Percentiles rank a stretch among this genome's conserved stretches.
These are phyloP conservation scores for Tipula lateralis DNA, from an alignment of 2,888 invertebrate genomes.

Conservation along the genomic window DNA sequence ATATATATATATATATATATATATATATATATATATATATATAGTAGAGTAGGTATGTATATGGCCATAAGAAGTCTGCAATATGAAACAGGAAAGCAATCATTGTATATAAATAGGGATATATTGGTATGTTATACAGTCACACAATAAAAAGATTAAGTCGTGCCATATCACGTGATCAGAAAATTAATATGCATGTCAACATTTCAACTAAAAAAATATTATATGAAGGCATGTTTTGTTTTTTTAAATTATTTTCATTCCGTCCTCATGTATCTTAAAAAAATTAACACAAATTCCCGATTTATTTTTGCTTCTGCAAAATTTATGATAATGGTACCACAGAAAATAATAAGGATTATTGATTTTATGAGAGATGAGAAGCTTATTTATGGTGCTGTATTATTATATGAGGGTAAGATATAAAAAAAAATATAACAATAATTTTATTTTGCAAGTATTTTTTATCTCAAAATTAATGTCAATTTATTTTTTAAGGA, in stretches of 20 bases:
- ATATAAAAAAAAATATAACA: background rate
- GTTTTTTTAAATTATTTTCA: background rate
- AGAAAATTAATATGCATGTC: constrained; percentile 28
- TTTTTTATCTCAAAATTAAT: background rate
- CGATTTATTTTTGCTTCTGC: background rate
- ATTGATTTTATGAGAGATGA: constrained; percentile 1
- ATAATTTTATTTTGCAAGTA: background rate
- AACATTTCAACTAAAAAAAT: constrained; percentile 27
- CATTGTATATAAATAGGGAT: background rate
- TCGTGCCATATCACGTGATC: constrained; percentile 30
- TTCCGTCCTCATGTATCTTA: background rate
- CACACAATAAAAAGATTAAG: constrained; percentile 26
- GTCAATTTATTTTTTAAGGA: background rate
- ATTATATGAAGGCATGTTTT: background rate
- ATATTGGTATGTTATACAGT: background rate
- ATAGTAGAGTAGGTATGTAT: background rate
- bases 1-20: too few species aligned
- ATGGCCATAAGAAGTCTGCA: background rate
- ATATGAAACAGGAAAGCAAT: background rate
- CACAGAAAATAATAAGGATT: background rate
- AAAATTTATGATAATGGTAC: constrained; percentile 19
- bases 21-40: too few species aligned
- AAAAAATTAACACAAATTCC: background rate
- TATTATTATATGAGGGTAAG: background rate
- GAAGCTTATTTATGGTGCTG: background rate